Evolutionary conservation across 2,113 vertebrate species (phyloP), one percentile per base, ranked within the genome.

Genomic region (Capreolus pygargus): DNA sequence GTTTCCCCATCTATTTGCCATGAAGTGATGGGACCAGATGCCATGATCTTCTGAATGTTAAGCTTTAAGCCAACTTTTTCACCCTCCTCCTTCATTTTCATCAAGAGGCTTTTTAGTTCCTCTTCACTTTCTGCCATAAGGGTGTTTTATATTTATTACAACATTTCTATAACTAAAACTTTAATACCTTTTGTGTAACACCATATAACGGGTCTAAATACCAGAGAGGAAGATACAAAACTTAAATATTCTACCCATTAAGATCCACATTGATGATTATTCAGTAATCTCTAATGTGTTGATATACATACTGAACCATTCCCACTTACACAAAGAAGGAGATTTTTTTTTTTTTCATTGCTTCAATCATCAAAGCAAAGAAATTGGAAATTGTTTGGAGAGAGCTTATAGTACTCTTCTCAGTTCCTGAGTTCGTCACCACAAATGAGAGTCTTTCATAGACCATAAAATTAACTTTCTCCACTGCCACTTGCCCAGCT

Each of bases 401-500:
- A 98, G 87, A 97, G 95, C 96, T 90, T 98, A 98, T 58, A 92
- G 50, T 91, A 57, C 70, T 95, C 45, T 91, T 94, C 12, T 74
- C 60, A 97, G 30, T 98, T 96, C 88, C 94, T 97, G 91, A 98
- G 89, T 97, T 98, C 97, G 95, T 97, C 95, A 97, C 61, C 96
- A 96, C 96, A 98, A 97, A 98, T 93, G 91, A 97, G 97, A 97
- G 94, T 61, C 82, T 98, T 96, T 98, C 97, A 95, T 39, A 82
- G 91, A 97, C 97, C 97, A 98, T 98, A 93, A 95, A 98, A 98
- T 98, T 98, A 95, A 98, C 98, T 97, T 98, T 96, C 55, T 95
- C 95, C 93, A 45, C 86, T 97, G 95, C 95, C 93, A 98, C 90
- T 84, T 98, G 96, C 95, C 45, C 94, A 97, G 82, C 91, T 98